Percentiles rank a stretch among this genome's conserved stretches.
Evolutionary conservation across 2,113 vertebrate species (phyloP).

Genomic region (Oreochromis tanganicae): DNA sequence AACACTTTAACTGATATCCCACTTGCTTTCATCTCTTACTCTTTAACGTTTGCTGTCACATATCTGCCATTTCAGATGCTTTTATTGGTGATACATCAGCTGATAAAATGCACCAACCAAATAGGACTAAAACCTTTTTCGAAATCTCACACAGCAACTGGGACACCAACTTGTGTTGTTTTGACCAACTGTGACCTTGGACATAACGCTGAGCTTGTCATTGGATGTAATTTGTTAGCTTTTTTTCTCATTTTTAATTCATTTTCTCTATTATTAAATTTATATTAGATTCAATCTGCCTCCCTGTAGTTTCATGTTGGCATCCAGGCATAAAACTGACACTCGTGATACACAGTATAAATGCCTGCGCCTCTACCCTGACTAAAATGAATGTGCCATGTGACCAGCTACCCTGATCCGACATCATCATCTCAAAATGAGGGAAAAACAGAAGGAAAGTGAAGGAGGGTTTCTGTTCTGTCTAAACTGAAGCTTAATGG

Average conservation of each 20-base stretch:
- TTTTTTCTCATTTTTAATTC: not conserved
- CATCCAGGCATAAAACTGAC: not conserved
- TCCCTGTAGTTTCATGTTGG: not conserved
- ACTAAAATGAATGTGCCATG: not conserved
- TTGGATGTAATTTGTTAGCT: not conserved
- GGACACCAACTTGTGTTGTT: not conserved
- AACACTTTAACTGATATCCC: not conserved
- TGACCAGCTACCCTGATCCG: not conserved
- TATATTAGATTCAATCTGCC: not conserved
- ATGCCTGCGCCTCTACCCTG: not conserved
- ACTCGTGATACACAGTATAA: not conserved
- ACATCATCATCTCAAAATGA: not conserved
- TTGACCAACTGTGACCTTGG: not conserved
- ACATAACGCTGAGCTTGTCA: not conserved
- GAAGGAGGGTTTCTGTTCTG: not conserved
- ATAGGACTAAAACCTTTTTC: not conserved
- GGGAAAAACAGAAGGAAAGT: not conserved
- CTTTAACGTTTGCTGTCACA: not conserved
- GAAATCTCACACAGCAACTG: not conserved
- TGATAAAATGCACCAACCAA: not conserved
- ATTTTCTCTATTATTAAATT: not conserved
- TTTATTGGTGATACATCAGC: not conserved
- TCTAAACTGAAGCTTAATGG: not conserved
- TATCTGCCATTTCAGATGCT: not conserved
- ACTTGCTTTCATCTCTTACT: not conserved